Conservation (phyloP, 2,113 vertebrate species). For the Sclerurus mexicanus region DNA sequence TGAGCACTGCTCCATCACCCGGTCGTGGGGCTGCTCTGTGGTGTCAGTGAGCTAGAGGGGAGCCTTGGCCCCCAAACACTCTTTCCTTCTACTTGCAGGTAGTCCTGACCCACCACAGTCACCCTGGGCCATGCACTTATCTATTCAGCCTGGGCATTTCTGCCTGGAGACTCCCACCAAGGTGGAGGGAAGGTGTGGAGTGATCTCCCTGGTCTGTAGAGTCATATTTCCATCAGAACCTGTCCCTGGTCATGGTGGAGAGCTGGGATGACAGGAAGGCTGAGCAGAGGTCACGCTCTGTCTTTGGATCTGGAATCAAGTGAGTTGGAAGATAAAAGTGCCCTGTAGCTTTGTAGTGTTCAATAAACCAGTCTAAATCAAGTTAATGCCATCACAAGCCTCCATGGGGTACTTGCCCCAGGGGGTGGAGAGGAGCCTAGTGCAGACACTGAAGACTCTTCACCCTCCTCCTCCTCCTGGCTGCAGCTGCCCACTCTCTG, state of each 20-base stretch:
- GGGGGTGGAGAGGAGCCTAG: not conserved
- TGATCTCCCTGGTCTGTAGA: not conserved
- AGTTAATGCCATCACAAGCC: not conserved
- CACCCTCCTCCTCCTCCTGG: not conserved
- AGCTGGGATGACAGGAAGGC: not conserved
- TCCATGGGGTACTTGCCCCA: not conserved
- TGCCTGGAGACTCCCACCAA: not conserved
- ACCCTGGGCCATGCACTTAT: not conserved
- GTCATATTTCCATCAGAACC: not conserved
- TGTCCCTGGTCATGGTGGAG: not conserved
- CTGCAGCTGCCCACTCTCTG: not conserved
- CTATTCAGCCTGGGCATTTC: not conserved
- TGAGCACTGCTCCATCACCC: fast-evolving
- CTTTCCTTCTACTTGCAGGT: not conserved
- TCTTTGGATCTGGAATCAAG: not conserved
- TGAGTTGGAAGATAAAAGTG: not conserved
- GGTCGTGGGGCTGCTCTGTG: fast-evolving
- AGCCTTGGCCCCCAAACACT: not conserved
- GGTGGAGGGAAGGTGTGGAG: not conserved
- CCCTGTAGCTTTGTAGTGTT: not conserved
- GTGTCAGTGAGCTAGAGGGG: not conserved
- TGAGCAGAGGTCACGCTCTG: not conserved
- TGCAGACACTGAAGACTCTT: not conserved
- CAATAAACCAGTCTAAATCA: not conserved
- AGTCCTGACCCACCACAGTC: not conserved